Percentiles rank a stretch among this genome's conserved stretches.
Conservation (phyloP, 2,888 invertebrate species). For the Patella caerulea region DNA sequence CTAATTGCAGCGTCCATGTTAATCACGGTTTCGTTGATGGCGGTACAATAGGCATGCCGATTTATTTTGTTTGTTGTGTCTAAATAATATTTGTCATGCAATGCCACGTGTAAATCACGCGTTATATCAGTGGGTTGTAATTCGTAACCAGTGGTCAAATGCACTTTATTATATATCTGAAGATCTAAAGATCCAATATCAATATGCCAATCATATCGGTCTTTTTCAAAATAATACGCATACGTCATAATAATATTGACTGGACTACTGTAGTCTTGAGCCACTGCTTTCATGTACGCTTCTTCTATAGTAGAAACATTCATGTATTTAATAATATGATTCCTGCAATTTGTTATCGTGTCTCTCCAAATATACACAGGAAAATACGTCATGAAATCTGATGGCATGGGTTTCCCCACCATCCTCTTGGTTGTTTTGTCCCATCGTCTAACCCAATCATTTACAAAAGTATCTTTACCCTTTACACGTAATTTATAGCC, state of each 20-base stretch:
- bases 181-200: background rate
- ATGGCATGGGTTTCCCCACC: background rate
- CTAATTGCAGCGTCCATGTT: background rate
- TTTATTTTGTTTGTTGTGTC: background rate
- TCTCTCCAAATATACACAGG: conserved; percentile 3
- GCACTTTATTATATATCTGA: background rate
- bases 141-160: background rate
- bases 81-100: background rate
- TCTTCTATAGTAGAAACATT: background rate
- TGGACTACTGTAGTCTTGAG: background rate
- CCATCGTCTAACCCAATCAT: background rate
- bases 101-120: background rate
- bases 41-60: background rate
- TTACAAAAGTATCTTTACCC: background rate
- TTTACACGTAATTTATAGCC: background rate
- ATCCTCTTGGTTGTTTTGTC: background rate
- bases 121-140: background rate
- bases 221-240: conserved; percentile 2
- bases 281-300: background rate
- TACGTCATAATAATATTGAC: background rate
- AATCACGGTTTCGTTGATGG: background rate
- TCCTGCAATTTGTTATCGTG: background rate
- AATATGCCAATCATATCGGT: background rate
- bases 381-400: conserved; percentile 5
- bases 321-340: background rate